phyloP scores from a whole-genome alignment of 2,113 vertebrate genomes.

The Motacilla tschutschensis region DNA sequence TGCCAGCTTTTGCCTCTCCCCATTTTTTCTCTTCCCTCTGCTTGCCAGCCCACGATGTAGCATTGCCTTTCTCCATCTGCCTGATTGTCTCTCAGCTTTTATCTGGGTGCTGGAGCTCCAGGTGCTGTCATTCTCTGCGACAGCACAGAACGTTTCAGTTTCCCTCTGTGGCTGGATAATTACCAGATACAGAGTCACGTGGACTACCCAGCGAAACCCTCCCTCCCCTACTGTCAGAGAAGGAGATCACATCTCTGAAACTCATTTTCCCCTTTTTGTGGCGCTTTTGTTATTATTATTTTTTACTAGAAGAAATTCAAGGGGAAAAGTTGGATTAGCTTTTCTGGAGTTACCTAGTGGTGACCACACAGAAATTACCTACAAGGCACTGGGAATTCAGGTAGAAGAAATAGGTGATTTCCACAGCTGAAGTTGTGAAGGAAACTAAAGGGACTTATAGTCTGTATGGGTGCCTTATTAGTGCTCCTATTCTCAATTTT shows the following conservation, averaged over 20 bases:
- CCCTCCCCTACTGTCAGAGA: slow-evolving; percentile 14
- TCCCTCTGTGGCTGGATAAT: slow-evolving; percentile 41
- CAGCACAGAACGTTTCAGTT: slow-evolving; percentile 51
- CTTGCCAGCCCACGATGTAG: neutral
- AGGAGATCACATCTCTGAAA: slow-evolving; percentile 37
- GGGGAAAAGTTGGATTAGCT: neutral
- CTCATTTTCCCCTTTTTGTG: neutral
- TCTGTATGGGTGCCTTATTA: neutral
- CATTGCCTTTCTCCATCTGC: slow-evolving; percentile 50
- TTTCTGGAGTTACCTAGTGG: neutral
- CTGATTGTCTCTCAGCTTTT: slow-evolving; percentile 32
- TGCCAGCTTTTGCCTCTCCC: slow-evolving; percentile 8
- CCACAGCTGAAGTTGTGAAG: neutral
- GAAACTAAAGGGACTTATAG: neutral
- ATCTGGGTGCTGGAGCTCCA: slow-evolving; percentile 53
- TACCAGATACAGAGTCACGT: slow-evolving; percentile 49
- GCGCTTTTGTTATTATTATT: rapidly evolving
- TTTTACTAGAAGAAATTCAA: neutral
- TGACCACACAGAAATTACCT: neutral
- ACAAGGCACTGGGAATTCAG: neutral
- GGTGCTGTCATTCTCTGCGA: slow-evolving; percentile 45
- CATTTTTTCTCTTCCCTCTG: neutral
- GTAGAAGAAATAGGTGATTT: neutral
- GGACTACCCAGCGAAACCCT: slow-evolving; percentile 12
- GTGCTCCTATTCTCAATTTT: neutral